Percentiles rank a stretch among this genome's conserved stretches.
Evolutionary conservation across 2,797 vertebrate species (phyloP).

Genomic region (Sebastes flavidus): DNA sequence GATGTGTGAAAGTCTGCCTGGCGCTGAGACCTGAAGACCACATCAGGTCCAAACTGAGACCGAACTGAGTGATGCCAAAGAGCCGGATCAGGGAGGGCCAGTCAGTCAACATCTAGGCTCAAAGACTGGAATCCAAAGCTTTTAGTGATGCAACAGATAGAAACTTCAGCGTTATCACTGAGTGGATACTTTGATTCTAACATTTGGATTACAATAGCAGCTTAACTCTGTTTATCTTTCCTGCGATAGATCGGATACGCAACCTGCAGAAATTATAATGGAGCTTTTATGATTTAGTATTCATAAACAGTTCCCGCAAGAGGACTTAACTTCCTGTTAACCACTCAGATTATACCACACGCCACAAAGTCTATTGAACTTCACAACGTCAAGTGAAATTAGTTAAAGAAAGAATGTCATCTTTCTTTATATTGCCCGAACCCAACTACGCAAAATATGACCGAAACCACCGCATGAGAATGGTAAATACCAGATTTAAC

Average conservation of each 20-base stretch:
- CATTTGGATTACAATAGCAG: constrained; percentile 36
- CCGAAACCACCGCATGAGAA: constrained; percentile 22
- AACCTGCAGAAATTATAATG: not conserved
- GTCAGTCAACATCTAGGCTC: not conserved
- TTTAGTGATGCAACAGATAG: constrained; percentile 26
- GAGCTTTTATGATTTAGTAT: constrained; percentile 20
- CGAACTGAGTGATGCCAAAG: constrained; percentile 21
- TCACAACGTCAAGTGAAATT: constrained; percentile 47
- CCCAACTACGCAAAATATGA: constrained; percentile 26
- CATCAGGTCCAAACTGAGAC: constrained; percentile 39
- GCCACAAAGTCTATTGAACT: not conserved
- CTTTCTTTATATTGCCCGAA: constrained; percentile 19
- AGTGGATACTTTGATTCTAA: constrained; percentile 17
- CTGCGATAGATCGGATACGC: not conserved
- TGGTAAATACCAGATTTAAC: constrained; percentile 61
- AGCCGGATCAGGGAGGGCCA: constrained; percentile 15
- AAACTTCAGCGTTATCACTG: constrained; percentile 8
- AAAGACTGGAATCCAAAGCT: not conserved
- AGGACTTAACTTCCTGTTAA: constrained; percentile 23
- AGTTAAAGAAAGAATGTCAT: constrained; percentile 30
- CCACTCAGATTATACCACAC: not conserved
- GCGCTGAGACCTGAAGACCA: constrained; percentile 21
- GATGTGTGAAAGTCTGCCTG: constrained; percentile 72
- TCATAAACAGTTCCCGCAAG: constrained; percentile 30
- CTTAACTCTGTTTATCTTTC: constrained; percentile 15